These are phyloP conservation scores for Cyprinella venusta DNA, from an alignment of 2,797 vertebrate genomes.

Conservation along the genomic window DNA sequence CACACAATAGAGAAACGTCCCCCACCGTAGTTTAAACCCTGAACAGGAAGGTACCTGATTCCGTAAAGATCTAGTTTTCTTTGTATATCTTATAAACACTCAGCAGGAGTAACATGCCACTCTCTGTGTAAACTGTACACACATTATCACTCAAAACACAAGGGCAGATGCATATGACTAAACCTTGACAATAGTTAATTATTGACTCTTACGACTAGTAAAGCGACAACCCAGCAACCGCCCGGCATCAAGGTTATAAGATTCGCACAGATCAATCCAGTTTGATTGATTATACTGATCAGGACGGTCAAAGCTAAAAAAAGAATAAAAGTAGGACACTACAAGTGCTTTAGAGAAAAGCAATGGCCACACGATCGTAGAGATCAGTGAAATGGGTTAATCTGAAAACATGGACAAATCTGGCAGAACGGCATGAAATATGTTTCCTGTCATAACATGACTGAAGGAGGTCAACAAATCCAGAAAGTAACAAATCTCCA, in stretches of 20 bases:
- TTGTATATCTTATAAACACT: slow-evolving; percentile 26
- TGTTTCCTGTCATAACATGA: neutral
- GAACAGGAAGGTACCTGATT: slow-evolving; percentile 5
- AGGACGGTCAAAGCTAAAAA: rapidly evolving
- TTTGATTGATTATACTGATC: neutral
- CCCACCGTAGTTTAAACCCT: neutral
- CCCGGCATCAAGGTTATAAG: neutral
- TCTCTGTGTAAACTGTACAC: slow-evolving; percentile 26
- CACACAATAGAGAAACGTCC: slow-evolving; percentile 9
- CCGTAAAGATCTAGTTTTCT: slow-evolving; percentile 2
- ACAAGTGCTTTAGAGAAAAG: neutral
- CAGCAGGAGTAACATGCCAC: neutral
- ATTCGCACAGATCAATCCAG: neutral
- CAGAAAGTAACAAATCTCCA: slow-evolving; percentile 5
- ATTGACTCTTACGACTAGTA: neutral
- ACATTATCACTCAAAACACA: slow-evolving; percentile 28
- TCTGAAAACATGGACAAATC: neutral
- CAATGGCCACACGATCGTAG: neutral
- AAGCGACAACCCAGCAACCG: neutral
- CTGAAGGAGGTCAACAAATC: neutral
- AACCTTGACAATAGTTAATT: neutral
- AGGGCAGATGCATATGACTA: neutral
- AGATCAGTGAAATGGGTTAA: neutral
- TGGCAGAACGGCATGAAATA: neutral
- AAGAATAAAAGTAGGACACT: neutral